Base-by-base conservation (phyloP, 2,797 vertebrate species). In the Siniperca obscura region DNA sequence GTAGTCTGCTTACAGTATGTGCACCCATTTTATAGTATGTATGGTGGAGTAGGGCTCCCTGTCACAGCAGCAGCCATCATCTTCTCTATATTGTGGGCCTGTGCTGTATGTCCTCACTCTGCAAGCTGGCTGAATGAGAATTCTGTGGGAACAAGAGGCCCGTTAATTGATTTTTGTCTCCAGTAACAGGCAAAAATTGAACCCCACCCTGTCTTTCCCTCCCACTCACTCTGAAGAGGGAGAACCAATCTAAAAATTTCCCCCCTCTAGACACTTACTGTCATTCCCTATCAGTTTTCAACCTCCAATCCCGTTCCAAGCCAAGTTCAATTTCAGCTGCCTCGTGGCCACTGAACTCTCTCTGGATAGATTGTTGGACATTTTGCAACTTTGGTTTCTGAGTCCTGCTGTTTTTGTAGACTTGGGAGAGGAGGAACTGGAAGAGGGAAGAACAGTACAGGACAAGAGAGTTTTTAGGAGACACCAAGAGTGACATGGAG, bases 141-240 rank as follows among this genome's bases (percentile, higher is more conserved):
- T 71, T 89, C 36, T 52, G 46, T 68, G 36, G 76, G 76, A 90
- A 91, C 87, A 90, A 90, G 72, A 59, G 77, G 38, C 71, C 40
- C 4, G n/a, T 86, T 94, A 91, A 93, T 93, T 92, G 90, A 90
- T 94, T 94, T 30, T 91, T 86, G 87, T 93, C 89, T 88, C 87
- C 77, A 64, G 73, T 85, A 90, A 86, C 74, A 53, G 52, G 67
- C 48, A 84, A 81, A 87, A 86, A 67, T 53, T 61, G 27, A 90
- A 81, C 81, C 79, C 74, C 74, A 59, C 81, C 59, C 76, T 9
- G 13, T 86, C 71, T 65, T 79, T 81, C 65, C 76, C 66, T 74
- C 80, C 82, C 50, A 53, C 75, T 77, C 80, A 61, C 67, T 83
- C 74, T 65, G 79, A 86, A 83, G 82, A 87, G 67, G 66, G 71